Evolutionary conservation across 2,797 vertebrate species (phyloP), one percentile per base, ranked within the genome.

Genomic region (Pseudopleuronectes americanus): DNA sequence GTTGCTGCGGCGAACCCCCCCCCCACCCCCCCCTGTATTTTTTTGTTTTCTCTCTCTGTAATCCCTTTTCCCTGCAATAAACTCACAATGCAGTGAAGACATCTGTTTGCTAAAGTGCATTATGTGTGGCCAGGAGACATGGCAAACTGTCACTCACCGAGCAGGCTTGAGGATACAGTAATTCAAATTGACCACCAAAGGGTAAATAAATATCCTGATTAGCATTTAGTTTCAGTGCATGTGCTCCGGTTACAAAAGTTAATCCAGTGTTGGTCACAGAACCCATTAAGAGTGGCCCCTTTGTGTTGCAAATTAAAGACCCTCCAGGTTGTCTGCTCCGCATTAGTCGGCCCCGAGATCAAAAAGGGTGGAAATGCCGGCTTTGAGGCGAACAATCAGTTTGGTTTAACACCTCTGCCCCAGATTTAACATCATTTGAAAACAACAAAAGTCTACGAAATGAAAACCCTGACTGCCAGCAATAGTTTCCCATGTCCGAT

Each of bases 21-120:
- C 31, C 53, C 71, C 22, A 22, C 22, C 24, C 22, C 45, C 45
- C 45, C 1, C 26, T 9, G 9, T 9, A 3, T 10, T 38, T 36
- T 38, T 38, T 38, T 38, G 31, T 33, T 33, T 33, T 33, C 2
- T 54, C 64, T 45, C 22, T 10, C 66, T 76, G 52, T 82, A 77
- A 77, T 84, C 71, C 68, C 75, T 71, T 70, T 73, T 76, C 73
- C 72, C 68, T 72, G 54, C 47, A 67, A 66, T 38, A 48, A 73
- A 68, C 58, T 58, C 48, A 71, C 65, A 76, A 56, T 66, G 10
- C 63, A 74, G 73, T 17, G 24, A 47, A 59, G 69, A 80, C 74
- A 76, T 80, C 64, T 85, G 70, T 84, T 81, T 63, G 48, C n/a
- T 26, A 66, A 71, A 79, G 68, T 71, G 70, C 33, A 64, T 79